These are phyloP conservation scores for Hypotaenidia philippensis DNA, from an alignment of 2,797 vertebrate species.

Conservation along the genomic window DNA sequence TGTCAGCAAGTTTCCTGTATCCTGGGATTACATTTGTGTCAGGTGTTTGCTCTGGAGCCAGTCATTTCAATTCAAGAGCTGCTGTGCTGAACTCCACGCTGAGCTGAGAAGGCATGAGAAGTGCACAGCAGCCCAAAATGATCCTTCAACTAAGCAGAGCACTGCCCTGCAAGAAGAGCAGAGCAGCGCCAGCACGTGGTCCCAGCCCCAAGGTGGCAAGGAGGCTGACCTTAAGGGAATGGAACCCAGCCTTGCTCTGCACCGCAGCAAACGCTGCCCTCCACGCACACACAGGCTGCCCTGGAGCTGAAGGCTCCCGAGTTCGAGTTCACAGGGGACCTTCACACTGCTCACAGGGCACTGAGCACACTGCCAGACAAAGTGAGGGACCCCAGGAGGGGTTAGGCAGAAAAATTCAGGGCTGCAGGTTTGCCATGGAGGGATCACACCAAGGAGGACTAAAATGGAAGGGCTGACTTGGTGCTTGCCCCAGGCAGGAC, in stretches of 20 bases:
- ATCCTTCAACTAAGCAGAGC: not conserved
- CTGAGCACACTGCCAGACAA: rapidly evolving
- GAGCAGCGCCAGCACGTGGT: rapidly evolving
- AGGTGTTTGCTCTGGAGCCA: not conserved
- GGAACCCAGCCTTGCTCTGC: not conserved
- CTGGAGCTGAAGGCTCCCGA: rapidly evolving
- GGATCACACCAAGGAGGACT: rapidly evolving
- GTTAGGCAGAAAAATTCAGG: not conserved
- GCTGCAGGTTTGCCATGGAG: not conserved
- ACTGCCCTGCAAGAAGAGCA: not conserved
- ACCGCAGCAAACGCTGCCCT: not conserved
- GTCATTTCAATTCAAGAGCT: not conserved
- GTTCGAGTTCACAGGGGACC: not conserved
- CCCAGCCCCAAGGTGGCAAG: rapidly evolving
- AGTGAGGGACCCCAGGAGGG: not conserved
- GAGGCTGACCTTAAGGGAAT: not conserved
- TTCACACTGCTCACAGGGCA: not conserved
- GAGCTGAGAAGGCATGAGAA: not conserved
- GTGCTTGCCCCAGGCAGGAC: rapidly evolving
- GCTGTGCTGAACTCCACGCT: not conserved
- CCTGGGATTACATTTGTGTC: not conserved
- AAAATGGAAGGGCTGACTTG: not conserved
- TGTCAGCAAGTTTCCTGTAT: not conserved
- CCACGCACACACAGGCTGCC: rapidly evolving
- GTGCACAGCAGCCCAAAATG: not conserved